Base-by-base conservation (phyloP, 2,888 invertebrate genomes). In the Brenthis hecate region DNA sequence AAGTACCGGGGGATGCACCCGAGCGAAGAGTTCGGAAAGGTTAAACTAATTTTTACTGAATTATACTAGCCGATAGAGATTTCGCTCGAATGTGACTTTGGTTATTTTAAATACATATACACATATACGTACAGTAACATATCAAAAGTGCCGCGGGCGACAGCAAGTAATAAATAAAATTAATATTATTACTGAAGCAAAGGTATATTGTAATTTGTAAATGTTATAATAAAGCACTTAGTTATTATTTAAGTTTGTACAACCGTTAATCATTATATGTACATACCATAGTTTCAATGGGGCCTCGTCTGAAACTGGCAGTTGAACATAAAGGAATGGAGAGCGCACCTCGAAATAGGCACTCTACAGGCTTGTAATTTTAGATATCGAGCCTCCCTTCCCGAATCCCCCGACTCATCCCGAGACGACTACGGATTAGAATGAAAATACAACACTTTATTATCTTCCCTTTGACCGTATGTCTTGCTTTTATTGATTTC, bases 401-500 rank as follows among this genome's bases (percentile, higher is more conserved):
- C 83, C 79, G 77, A 83, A 80, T 80, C 83, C 83, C 87, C 81
- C 77, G 77, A 77, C 84, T 84, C 86, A 80, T 78, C 81, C 85
- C 84, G 76, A 79, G 81, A 82, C 81, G 81, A 75, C 81, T 81
- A 82, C 80, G 86, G 89, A 91, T 91, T 89, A 91, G 85, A 89
- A 89, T 89, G 90, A 88, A 87, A 91, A 89, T 85, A 91, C 90
- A 88, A 89, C 86, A 87, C 82, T 89, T 88, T 89, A 89, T 90
- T 90, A 91, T 89, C 86, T 88, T 88, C 81, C 81, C 84, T 89
- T 88, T 91, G 91, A 89, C 89, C 89, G 86, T 88, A 84, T 85
- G 86, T 86, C 87, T 89, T 87, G 88, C 86, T 85, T 87, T 85
- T 81, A 69, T 82, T 77, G 73, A 82, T 79, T 79, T 80, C 79